These are phyloP conservation scores for Herpetotheres cachinnans DNA, from an alignment of 2,113 vertebrate species.

Conservation along the genomic window DNA sequence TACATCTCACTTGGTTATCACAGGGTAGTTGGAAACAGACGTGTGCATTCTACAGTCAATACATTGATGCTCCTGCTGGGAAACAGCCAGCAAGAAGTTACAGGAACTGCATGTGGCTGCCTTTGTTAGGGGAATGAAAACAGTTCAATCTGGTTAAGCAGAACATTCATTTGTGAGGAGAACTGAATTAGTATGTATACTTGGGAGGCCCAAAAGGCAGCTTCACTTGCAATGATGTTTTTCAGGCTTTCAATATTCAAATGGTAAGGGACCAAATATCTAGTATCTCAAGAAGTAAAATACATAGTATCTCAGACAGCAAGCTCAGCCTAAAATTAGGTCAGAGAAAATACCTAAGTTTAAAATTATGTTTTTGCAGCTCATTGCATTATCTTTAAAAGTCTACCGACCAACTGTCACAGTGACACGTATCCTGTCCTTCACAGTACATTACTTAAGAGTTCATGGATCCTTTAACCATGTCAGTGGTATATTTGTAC, in stretches of 20 bases:
- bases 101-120: background rate
- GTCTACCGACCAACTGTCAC: background rate
- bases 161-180: background rate
- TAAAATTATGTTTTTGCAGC: background rate
- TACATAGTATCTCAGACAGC: background rate
- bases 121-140: background rate
- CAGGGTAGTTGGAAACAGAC: background rate
- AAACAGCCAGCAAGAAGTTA: background rate
- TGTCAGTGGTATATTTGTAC: background rate
- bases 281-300: background rate
- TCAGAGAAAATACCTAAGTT: background rate
- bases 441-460: background rate
- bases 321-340: background rate
- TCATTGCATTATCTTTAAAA: background rate
- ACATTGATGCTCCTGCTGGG: background rate
- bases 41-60: background rate
- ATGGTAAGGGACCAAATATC: background rate
- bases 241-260: background rate
- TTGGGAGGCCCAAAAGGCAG: background rate
- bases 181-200: background rate
- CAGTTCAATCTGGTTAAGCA: background rate
- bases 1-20: background rate
- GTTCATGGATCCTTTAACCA: background rate
- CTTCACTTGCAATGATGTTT: background rate
- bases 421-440: background rate